Evolutionary conservation across 1,140 invertebrate genomes (phyloP).

Genomic region (Macrotrachela quadricornifera): DNA sequence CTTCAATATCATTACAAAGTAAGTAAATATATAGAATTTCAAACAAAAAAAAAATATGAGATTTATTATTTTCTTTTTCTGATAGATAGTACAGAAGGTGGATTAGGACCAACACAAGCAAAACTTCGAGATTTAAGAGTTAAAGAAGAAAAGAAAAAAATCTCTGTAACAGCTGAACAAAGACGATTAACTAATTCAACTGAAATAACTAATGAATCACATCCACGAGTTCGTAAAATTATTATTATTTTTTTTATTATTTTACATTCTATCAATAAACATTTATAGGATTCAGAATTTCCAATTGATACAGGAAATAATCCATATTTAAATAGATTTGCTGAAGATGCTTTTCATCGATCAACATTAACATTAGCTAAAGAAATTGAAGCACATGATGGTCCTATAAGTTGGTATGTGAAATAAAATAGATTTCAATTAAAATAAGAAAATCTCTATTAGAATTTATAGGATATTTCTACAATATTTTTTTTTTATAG

Average conservation of each 20-base stretch:
- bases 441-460: too few species aligned
- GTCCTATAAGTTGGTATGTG: constrained; percentile 24
- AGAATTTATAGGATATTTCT: too few species aligned
- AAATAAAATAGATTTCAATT: neutral
- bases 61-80: too few species aligned
- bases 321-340: constrained; percentile 18
- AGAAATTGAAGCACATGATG: constrained; percentile 23
- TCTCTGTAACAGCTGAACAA: neutral
- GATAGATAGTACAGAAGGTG: constrained; percentile 3
- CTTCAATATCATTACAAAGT: too few species aligned
- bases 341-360: constrained; percentile 18
- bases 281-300: constrained; percentile 25
- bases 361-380: constrained; percentile 22
- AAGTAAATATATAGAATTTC: too few species aligned
- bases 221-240: constrained; percentile 18
- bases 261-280: neutral
- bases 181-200: neutral
- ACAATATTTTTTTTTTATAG: too few species aligned
- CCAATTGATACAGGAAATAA: constrained; percentile 25
- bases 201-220: constrained; percentile 11
- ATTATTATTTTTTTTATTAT: neutral
- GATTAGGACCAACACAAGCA: constrained; percentile 22
- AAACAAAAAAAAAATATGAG: too few species aligned
- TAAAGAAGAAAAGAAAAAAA: constrained; percentile 12
- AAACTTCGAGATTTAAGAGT: constrained; percentile 15